A percentile compares a stretch with the other conserved stretches of the same genome.
Conservation (phyloP, 2,888 invertebrate genomes). For the Acrobasis consociella region DNA sequence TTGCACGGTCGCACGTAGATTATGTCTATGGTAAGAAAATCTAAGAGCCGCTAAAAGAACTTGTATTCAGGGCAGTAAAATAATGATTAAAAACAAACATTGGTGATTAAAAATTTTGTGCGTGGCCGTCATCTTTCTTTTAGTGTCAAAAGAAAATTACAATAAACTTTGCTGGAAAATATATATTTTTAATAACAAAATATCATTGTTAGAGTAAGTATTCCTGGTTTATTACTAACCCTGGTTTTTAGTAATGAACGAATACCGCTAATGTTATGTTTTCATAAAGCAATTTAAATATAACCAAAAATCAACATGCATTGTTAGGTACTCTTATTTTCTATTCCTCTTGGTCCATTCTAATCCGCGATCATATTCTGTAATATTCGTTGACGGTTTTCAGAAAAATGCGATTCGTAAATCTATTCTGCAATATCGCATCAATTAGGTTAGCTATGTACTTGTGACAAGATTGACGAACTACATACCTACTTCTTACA, state of each 20-base stretch:
- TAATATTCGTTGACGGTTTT: no score
- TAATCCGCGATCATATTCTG: neutral
- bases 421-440: no score
- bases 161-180: neutral
- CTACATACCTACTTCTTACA: no score
- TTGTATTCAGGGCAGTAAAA: no score
- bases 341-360: neutral
- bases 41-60: neutral
- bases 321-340: neutral
- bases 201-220: neutral
- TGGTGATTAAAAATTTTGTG: neutral
- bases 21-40: no score
- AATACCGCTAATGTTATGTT: neutral
- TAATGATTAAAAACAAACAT: no score
- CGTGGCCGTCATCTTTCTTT: neutral
- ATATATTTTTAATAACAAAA: neutral
- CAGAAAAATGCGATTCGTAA: no score
- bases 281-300: neutral
- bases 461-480: no score
- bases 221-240: neutral
- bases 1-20: no score
- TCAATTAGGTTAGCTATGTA: no score
- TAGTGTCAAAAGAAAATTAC: constrained; percentile 4
- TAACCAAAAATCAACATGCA: constrained; percentile 3
- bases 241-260: neutral